These are phyloP conservation scores for Pitangus sulphuratus DNA, from an alignment of 2,797 vertebrate genomes.

Conservation along the genomic window DNA sequence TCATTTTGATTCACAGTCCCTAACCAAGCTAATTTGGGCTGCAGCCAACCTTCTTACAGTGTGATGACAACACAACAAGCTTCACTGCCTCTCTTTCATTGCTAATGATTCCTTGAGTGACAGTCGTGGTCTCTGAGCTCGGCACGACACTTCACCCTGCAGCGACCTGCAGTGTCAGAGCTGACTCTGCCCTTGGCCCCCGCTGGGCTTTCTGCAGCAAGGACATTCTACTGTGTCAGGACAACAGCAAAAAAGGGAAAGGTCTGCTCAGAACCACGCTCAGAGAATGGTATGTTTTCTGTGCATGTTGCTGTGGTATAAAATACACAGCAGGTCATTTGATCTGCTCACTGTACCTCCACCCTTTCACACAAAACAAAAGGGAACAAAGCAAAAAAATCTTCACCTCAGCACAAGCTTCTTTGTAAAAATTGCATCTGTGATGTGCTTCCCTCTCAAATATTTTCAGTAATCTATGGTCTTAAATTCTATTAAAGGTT, in stretches of 20 bases:
- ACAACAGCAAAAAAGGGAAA: not conserved
- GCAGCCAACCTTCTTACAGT: conserved; percentile 75
- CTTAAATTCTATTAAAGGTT: not conserved
- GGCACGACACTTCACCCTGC: conserved; percentile 55
- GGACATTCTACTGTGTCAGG: conserved; percentile 9
- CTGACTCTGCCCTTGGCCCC: conserved; percentile 50
- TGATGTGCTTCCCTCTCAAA: not conserved
- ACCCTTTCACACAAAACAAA: not conserved
- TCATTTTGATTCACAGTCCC: conserved; percentile 82
- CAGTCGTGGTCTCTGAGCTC: conserved; percentile 75
- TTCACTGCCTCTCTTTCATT: conserved; percentile 66
- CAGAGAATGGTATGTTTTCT: not conserved
- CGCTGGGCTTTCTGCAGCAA: conserved; percentile 4
- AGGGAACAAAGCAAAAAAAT: not conserved
- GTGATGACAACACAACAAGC: conserved; percentile 77
- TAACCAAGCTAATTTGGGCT: conserved; percentile 81
- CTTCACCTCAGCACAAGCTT: not conserved
- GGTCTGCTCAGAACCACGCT: not conserved
- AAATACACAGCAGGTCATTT: not conserved
- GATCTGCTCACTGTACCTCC: not conserved
- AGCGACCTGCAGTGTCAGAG: conserved; percentile 28
- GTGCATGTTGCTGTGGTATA: not conserved
- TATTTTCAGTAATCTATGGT: not conserved
- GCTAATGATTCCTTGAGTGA: conserved; percentile 84
- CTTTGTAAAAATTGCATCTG: not conserved